Evolutionary conservation across 2,113 vertebrate species (phyloP).

Genomic region (Channa argus): DNA sequence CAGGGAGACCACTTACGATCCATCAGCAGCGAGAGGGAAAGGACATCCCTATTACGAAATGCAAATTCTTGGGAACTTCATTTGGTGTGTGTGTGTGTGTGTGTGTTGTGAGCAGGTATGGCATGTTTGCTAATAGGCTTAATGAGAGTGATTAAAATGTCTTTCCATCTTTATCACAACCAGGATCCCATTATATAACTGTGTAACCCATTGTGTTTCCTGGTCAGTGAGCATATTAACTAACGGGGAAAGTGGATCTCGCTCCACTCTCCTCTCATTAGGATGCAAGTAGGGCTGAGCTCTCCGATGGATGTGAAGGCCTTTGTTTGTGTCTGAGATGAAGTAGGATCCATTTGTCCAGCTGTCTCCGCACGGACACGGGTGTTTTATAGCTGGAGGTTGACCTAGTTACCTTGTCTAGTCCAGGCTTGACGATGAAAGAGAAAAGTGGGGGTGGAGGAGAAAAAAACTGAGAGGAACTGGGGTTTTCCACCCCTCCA

Average conservation of each 20-base stretch:
- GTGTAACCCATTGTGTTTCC: conserved; percentile 38
- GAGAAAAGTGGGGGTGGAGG: conserved; percentile 29
- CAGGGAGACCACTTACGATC: conserved; percentile 57
- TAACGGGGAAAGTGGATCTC: conserved; percentile 17
- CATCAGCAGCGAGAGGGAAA: conserved; percentile 43
- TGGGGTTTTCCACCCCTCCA: conserved; percentile 41
- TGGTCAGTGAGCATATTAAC: conserved; percentile 47
- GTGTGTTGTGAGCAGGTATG: neutral
- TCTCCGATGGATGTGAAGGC: conserved; percentile 47
- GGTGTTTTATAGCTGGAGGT: conserved; percentile 52
- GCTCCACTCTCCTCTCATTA: conserved; percentile 56
- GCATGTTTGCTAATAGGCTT: conserved; percentile 1
- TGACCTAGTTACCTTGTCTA: conserved; percentile 71
- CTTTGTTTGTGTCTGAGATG: conserved; percentile 58
- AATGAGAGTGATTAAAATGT: conserved; percentile 7
- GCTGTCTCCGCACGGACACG: conserved; percentile 47
- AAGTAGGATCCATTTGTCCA: conserved; percentile 60
- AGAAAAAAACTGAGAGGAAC: conserved; percentile 20
- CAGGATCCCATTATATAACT: conserved; percentile 4
- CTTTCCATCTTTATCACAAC: conserved; percentile 22
- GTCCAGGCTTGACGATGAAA: conserved; percentile 31
- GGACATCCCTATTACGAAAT: conserved; percentile 51
- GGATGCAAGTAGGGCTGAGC: conserved; percentile 56
- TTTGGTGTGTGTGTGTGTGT: conserved; percentile 16
- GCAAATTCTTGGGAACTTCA: conserved; percentile 33